Percentiles rank a stretch among this genome's conserved stretches.
phyloP scores from a whole-genome alignment of 2,113 vertebrate species.

The Toxotes jaculatrix region DNA sequence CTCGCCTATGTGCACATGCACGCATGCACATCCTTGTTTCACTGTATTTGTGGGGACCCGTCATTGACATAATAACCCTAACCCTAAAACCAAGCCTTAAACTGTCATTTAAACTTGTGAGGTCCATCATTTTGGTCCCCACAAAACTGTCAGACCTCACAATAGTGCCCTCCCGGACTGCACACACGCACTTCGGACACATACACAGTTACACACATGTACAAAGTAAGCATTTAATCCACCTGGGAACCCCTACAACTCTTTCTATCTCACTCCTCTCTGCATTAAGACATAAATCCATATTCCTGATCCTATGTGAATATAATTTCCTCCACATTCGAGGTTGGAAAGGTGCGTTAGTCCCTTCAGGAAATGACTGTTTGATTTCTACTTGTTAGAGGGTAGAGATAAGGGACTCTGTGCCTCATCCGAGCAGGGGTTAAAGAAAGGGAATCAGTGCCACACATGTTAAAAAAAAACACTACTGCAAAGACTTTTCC shows the following conservation, averaged over 20 bases:
- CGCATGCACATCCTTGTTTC: too few species aligned
- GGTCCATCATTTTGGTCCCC: too few species aligned
- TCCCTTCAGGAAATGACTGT: constrained; percentile 12
- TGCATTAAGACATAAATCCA: constrained; percentile 46
- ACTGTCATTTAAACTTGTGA: too few species aligned
- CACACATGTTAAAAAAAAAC: constrained; percentile 10
- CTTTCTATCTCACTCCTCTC: constrained; percentile 4
- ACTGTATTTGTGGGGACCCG: too few species aligned
- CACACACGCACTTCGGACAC: not conserved
- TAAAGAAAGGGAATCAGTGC: not conserved
- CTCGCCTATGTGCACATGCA: not conserved
- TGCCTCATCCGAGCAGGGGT: not conserved
- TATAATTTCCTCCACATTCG: not conserved
- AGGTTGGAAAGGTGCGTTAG: not conserved
- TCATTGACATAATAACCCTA: too few species aligned
- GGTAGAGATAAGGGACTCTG: constrained; percentile 22
- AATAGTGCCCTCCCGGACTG: too few species aligned
- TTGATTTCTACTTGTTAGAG: constrained; percentile 32
- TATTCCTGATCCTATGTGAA: constrained; percentile 33
- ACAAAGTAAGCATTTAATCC: constrained; percentile 42
- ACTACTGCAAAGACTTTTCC: not conserved
- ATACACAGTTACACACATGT: not conserved
- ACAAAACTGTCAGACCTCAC: too few species aligned
- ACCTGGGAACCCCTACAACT: not conserved
- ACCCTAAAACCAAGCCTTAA: too few species aligned